Base-by-base conservation (phyloP, 2,888 invertebrate species). In the Anagyrus pseudococci region DNA sequence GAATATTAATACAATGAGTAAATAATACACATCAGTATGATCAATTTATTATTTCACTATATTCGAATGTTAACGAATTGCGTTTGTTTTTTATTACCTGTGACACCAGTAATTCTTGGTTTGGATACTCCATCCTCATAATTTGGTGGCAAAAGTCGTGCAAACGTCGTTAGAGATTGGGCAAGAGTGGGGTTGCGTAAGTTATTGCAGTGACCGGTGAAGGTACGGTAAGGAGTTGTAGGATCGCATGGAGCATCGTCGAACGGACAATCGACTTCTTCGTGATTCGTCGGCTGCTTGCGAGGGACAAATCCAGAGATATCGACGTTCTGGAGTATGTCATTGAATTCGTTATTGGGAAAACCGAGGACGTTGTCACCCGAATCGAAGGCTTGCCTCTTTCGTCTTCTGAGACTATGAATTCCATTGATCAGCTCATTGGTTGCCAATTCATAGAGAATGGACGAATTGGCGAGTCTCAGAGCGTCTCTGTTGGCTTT, bases 81-180 rank as follows among this genome's bases (percentile, higher is more conserved):
- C 13, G 20, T 33, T 2, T 2, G 25, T 2, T 20, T 23, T 33
- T 23, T 52, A 40, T 19, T 40, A 62, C 65, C 65, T 0, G 90
- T 90, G 0, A 90, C 88, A 0, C 93, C 89, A 23, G 87, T 86
- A 2, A 85, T 78, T 56, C 93, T 85, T 0, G 95, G 94, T 22
- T 89, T 87, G 6, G 93, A 93, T 22, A 96, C 89, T 61, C 92
- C 94, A 77, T 96, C 94, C 81, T 94, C 93, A 79, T 96, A 96
- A 59, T 88, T 89, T 2, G 94, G 91, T 0, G 94, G 93, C 64
- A 96, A 77, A 63, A 96, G 82, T 69, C 96, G 87, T 0, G 92
- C 90, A 75, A 96, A 94, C 0, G 92, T 91, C 0, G 93, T 92
- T 73, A 95, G 83, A 71, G 93, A 90, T 76, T 93, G 92, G 19